Evolutionary conservation across 2,888 invertebrate genomes (phyloP).

Genomic region (Buathra laborator): DNA sequence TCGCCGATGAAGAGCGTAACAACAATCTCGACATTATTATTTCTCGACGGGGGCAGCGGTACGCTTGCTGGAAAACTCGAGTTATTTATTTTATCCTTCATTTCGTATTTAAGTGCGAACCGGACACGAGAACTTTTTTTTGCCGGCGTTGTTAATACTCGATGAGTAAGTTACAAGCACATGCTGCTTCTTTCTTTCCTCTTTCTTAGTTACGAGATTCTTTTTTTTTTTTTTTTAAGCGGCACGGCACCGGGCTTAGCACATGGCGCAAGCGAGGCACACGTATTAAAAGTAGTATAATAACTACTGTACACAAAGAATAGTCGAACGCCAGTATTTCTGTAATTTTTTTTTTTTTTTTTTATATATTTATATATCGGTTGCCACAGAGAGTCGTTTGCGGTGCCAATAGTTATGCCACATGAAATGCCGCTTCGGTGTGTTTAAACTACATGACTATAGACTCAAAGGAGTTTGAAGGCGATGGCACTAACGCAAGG

Average conservation of each 20-base stretch:
- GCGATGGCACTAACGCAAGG: slow-evolving; percentile 66
- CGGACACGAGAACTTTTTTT: slow-evolving; percentile 9
- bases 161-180: slow-evolving; percentile 30
- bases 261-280: slow-evolving; percentile 68
- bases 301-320: slow-evolving; percentile 65
- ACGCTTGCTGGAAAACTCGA: slow-evolving; percentile 20
- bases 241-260: slow-evolving; percentile 61
- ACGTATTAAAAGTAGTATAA: slow-evolving; percentile 63
- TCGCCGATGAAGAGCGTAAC: slow-evolving; percentile 31
- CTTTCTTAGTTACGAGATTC: slow-evolving; percentile 8
- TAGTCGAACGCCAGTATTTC: slow-evolving; percentile 58
- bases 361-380: slow-evolving; percentile 51
- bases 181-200: slow-evolving; percentile 11
- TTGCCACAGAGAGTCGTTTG: slow-evolving; percentile 53
- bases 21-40: slow-evolving; percentile 38
- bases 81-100: background rate
- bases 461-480: slow-evolving; percentile 66
- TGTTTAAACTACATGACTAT: slow-evolving; percentile 40
- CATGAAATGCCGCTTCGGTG: slow-evolving; percentile 60
- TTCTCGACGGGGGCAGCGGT: slow-evolving; percentile 31
- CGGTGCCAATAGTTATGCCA: slow-evolving; percentile 61
- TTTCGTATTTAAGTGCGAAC: slow-evolving; percentile 19
- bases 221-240: slow-evolving; percentile 41
- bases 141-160: background rate
- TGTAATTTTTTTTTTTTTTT: slow-evolving; percentile 30